Evolutionary conservation across 2,113 vertebrate species (phyloP), one percentile per base, ranked within the genome.

Genomic region (Crotalus helleri): DNA sequence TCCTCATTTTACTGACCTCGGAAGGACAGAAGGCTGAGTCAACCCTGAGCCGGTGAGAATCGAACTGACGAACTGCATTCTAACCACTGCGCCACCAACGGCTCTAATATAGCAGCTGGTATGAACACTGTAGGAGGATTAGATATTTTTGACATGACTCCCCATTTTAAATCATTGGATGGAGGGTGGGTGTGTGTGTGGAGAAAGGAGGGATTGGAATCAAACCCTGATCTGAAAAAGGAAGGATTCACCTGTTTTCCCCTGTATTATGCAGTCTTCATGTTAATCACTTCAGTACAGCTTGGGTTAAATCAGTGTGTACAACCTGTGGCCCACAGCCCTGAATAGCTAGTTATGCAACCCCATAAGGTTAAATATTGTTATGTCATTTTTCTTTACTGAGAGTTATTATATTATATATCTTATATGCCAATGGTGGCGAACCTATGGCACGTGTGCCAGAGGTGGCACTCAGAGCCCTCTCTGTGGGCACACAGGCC

Each of bases 101-200:
- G 49, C 49, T 51, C 49, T 8, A 51, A 19, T 81, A 39, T 21
- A 81, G n/a, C 69, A 81, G 69, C 69, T 81, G 69, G 69, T 15
- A 81, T 81, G 19, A 81, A 81, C 6, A 39, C 19, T 81, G 69
- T 19, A 33, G n/a, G 33, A 81, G 15, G 15, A 3, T 39, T 7
- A 81, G 33, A 39, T 81, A 33, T 39, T 39, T 81, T 19, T 39
- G 69, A 19, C 0, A 13, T 33, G n/a, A 74, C 15, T 39, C 69
- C 19, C 6, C 69, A 81, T 81, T 81, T 81, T 17, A 81, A 81
- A 81, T 19, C 69, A 81, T 6, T 81, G 33, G 69, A 8, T 39
- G n/a, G 2, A 15, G 10, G 53, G 12, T 0, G 1, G 53, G 53
- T 2, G 5, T 15, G 57, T 5, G 5, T 15, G 57, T 5, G 5